These are phyloP conservation scores for Euura saliciscinereae DNA, from an alignment of 1,140 invertebrate genomes.

Conservation along the genomic window DNA sequence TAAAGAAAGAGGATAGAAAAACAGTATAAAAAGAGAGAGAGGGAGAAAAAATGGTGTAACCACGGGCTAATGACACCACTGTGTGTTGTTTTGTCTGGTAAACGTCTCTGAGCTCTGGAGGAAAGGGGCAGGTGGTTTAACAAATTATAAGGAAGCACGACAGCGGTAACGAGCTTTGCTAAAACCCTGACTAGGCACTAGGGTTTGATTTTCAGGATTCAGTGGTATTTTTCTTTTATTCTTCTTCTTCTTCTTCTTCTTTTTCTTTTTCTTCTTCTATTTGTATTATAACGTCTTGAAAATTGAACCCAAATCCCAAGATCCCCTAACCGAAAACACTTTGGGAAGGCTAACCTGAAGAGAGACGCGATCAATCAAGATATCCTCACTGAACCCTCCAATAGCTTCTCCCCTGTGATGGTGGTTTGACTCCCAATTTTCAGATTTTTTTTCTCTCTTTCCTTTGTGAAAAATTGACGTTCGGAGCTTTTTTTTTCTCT, in stretches of 20 bases:
- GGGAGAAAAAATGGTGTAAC: not conserved
- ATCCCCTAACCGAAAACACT: constrained; percentile 4
- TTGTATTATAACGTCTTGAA: constrained; percentile 5
- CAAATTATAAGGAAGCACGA: not conserved
- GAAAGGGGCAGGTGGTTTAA: not conserved
- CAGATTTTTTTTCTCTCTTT: not conserved
- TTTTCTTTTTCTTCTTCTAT: not conserved
- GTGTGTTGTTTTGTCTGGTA: not conserved
- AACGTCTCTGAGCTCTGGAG: not conserved
- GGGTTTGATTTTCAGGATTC: no score
- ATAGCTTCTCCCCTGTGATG: not conserved
- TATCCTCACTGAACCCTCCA: not conserved
- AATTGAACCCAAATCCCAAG: constrained; percentile 2
- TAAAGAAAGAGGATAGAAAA: no score
- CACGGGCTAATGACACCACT: not conserved
- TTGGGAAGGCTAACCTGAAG: not conserved
- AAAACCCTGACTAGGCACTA: not conserved
- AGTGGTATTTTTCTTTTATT: no score
- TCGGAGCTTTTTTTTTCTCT: no score
- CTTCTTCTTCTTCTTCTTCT: no score
- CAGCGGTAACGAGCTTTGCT: not conserved
- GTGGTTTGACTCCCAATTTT: not conserved
- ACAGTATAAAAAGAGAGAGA: no score
- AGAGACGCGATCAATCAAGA: not conserved
- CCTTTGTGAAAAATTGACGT: not conserved